Evolutionary conservation across 1,140 invertebrate species (phyloP).

Genomic region (Belonocnema kinseyi): DNA sequence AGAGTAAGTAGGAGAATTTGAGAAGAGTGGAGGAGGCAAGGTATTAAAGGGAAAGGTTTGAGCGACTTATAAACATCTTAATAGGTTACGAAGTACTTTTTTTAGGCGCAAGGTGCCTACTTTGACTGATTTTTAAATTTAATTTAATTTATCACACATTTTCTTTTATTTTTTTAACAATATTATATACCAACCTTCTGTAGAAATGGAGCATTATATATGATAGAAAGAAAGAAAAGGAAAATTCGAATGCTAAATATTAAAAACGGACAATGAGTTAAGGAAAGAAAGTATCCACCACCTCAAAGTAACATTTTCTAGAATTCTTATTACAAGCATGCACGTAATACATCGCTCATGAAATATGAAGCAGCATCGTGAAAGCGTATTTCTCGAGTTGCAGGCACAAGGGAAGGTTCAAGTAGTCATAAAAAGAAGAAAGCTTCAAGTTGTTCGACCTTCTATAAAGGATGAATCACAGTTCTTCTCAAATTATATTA

Average conservation of each 20-base stretch:
- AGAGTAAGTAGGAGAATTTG: no score
- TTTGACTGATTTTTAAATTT: no score
- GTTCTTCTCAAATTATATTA: no score
- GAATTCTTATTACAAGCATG: slow-evolving; percentile 22
- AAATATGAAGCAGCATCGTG: slow-evolving; percentile 26
- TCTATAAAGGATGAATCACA: no score
- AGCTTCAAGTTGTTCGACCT: neutral
- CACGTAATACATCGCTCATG: slow-evolving; percentile 29
- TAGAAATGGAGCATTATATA: no score
- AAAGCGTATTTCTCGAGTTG: slow-evolving; percentile 10
- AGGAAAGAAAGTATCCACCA: slow-evolving; percentile 6
- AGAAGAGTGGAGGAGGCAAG: no score
- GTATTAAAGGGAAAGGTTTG: no score
- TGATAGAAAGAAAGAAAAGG: neutral
- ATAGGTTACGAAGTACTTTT: no score
- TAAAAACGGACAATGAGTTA: slow-evolving; percentile 5
- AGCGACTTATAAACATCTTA: no score
- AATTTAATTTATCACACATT: no score
- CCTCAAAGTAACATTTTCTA: slow-evolving; percentile 20
- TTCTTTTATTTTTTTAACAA: no score
- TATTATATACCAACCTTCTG: neutral
- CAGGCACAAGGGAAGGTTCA: neutral
- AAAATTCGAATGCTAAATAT: slow-evolving; percentile 14
- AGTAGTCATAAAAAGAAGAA: neutral
- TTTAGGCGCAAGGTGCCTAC: no score